These are phyloP conservation scores for Nothocercus nigrocapillus DNA, from an alignment of 2,113 vertebrate species.

Conservation along the genomic window DNA sequence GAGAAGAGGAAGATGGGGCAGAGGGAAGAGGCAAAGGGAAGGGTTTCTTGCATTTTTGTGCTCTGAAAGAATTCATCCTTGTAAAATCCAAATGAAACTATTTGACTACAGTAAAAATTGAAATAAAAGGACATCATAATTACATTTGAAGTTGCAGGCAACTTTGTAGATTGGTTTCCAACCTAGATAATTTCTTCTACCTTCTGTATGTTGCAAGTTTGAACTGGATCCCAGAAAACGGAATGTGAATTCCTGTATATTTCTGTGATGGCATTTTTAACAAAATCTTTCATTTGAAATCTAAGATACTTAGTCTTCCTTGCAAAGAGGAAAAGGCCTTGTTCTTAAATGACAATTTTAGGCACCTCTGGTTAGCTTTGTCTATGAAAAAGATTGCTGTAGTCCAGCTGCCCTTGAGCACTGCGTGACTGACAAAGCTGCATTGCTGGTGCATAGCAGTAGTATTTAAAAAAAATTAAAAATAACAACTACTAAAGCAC, in stretches of 20 bases:
- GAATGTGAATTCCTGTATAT: not conserved
- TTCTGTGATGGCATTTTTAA: not conserved
- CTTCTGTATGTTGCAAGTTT: not conserved
- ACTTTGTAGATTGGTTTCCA: not conserved
- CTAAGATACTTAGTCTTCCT: not conserved
- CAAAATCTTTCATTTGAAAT: not conserved
- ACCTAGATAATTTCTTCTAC: not conserved
- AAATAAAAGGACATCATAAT: not conserved
- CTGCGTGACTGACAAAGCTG: not conserved
- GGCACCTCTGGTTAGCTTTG: not conserved
- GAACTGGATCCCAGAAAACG: not conserved
- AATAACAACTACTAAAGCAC: not conserved
- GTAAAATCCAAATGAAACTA: not conserved
- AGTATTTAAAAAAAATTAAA: not conserved
- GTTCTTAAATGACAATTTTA: not conserved
- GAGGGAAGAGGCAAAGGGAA: not conserved
- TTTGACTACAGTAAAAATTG: not conserved
- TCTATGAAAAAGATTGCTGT: not conserved
- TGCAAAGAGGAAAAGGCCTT: not conserved
- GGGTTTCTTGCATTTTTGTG: not conserved
- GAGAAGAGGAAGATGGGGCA: not conserved
- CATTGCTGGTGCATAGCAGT: not conserved
- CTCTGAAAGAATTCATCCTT: fast-evolving
- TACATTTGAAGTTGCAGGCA: not conserved
- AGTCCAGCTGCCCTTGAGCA: not conserved